Percentiles rank a stretch among this genome's conserved stretches.
Evolutionary conservation across 2,797 vertebrate genomes (phyloP).

Genomic region (Hippoglossus hippoglossus): DNA sequence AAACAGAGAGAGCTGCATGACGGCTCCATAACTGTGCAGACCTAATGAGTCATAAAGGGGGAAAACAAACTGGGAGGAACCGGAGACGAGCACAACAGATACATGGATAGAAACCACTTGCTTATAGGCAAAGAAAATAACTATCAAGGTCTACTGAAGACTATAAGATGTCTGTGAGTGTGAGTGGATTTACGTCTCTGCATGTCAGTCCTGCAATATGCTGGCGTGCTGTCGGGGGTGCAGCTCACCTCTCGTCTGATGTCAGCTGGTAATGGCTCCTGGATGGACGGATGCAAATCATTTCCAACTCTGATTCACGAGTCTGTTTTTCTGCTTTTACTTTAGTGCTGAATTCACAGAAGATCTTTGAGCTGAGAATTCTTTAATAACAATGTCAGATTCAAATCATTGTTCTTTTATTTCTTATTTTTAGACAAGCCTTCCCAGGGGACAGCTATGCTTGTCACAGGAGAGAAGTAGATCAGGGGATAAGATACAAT

Average conservation of each 20-base stretch:
- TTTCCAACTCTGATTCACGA: too few species aligned
- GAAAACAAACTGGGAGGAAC: background rate
- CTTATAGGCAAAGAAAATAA: too few species aligned
- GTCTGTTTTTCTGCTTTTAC: too few species aligned
- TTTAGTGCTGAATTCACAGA: constrained; percentile 4
- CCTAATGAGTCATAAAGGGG: constrained; percentile 34
- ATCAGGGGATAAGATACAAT: constrained; percentile 2
- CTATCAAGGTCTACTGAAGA: too few species aligned
- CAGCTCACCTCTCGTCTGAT: too few species aligned
- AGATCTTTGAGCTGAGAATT: background rate
- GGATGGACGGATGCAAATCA: too few species aligned
- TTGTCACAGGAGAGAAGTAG: constrained; percentile 12
- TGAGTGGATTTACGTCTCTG: constrained; percentile 1
- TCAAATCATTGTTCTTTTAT: constrained; percentile 8
- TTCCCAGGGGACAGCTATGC: background rate
- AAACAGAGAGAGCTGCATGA: constrained; percentile 28
- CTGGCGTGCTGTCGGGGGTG: too few species aligned
- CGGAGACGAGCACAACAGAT: constrained; percentile 15
- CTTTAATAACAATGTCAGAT: constrained; percentile 15
- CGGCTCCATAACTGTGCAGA: constrained; percentile 24
- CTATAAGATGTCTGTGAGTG: too few species aligned
- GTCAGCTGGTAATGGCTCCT: too few species aligned
- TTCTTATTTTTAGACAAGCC: constrained; percentile 24
- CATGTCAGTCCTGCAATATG: too few species aligned
- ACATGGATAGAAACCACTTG: too few species aligned